Conservation (phyloP, 2,797 vertebrate genomes). For the Poliocrania exsul region DNA sequence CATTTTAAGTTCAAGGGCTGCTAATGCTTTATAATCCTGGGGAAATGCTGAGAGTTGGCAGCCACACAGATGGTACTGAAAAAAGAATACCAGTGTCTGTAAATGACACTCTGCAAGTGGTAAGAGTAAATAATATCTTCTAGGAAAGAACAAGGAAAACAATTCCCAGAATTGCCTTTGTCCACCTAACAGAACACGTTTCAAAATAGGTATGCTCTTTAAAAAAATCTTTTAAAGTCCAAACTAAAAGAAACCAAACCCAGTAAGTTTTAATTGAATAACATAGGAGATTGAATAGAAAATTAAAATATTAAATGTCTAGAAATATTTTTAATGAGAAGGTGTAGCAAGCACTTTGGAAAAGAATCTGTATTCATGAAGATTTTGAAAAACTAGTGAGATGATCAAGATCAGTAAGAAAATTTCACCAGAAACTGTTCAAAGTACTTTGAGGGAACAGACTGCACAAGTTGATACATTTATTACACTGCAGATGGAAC, state of each 20-base stretch:
- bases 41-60: background rate
- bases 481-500: background rate
- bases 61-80: background rate
- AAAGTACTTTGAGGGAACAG: background rate
- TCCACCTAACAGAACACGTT: background rate
- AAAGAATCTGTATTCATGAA: background rate
- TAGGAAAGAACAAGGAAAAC: background rate
- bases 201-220: background rate
- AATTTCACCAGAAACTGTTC: background rate
- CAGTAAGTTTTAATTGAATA: background rate
- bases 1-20: background rate
- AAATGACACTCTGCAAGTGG: background rate
- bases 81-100: background rate
- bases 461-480: background rate
- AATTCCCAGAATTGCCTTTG: background rate
- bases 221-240: background rate
- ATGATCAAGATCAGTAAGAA: background rate
- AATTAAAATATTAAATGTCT: background rate
- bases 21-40: background rate
- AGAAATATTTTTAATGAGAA: background rate
- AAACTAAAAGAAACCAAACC: background rate
- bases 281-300: background rate
- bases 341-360: background rate
- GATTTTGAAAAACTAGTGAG: background rate
- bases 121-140: background rate